A percentile compares a stretch with the other conserved stretches of the same genome.
phyloP scores from a whole-genome alignment of 2,888 invertebrate species.

The Reticulitermes lucifugus region DNA sequence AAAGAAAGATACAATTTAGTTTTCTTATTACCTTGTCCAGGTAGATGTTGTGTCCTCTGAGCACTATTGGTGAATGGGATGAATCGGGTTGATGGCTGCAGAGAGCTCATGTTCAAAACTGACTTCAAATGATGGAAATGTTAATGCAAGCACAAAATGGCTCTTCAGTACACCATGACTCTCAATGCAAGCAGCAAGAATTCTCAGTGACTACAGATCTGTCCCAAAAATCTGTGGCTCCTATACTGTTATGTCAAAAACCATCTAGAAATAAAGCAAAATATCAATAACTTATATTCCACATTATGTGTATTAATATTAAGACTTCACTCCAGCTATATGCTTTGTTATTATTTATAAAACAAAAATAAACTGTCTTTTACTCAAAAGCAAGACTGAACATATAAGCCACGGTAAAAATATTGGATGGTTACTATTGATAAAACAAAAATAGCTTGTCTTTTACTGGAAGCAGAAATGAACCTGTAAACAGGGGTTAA shows the following conservation, averaged over 20 bases:
- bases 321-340: too few relatives aligned
- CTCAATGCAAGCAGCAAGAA: neutral
- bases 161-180: conserved; percentile 3
- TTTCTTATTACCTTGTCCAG: conserved; percentile 54
- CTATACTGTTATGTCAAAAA: conserved; percentile 7
- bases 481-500: too few relatives aligned
- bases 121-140: neutral
- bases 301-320: too few relatives aligned
- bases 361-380: too few relatives aligned
- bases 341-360: too few relatives aligned
- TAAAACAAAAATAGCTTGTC: too few relatives aligned
- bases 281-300: too few relatives aligned
- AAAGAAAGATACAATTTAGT: neutral
- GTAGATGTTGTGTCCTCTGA: conserved; percentile 50
- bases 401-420: too few relatives aligned
- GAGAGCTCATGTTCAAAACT: conserved; percentile 54
- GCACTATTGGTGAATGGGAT: conserved; percentile 50
- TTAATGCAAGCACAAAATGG: neutral
- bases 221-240: conserved; percentile 12
- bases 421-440: too few relatives aligned
- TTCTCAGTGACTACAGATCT: neutral
- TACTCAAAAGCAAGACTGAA: too few relatives aligned
- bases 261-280: conserved; percentile 15
- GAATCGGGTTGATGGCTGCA: conserved; percentile 56
- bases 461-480: too few relatives aligned